phyloP scores from a whole-genome alignment of 1,140 invertebrate genomes.

The Triops longicaudatus region DNA sequence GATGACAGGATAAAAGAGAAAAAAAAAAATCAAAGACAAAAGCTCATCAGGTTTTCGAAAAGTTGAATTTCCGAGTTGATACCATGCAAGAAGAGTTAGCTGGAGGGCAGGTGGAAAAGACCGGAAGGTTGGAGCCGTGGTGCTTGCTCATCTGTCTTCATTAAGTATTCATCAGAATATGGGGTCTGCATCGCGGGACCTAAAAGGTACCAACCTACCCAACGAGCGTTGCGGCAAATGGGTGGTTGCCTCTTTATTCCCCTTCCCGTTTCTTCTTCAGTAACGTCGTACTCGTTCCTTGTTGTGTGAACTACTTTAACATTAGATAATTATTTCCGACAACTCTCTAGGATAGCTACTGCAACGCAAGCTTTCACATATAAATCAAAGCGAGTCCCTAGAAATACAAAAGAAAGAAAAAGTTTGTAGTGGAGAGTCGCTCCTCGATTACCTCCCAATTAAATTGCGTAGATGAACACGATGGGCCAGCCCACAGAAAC shows the following conservation, averaged over 20 bases:
- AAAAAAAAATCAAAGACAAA: too few relatives aligned
- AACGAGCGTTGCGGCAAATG: background rate
- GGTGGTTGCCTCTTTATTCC: background rate
- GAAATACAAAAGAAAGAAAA: too few relatives aligned
- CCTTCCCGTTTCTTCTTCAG: background rate
- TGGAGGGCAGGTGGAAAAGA: conserved; percentile 9
- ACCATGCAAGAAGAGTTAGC: background rate
- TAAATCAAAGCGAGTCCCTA: too few relatives aligned
- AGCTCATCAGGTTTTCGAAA: too few relatives aligned
- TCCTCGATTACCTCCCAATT: background rate
- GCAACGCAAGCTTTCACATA: too few relatives aligned
- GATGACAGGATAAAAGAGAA: too few relatives aligned
- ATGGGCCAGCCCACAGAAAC: background rate
- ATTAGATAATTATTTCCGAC: background rate
- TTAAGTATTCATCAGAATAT: conserved; percentile 6
- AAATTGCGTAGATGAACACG: conserved; percentile 7
- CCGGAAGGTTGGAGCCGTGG: conserved; percentile 9
- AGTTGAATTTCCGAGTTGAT: background rate
- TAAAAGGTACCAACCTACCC: background rate
- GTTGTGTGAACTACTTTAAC: background rate
- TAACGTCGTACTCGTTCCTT: background rate
- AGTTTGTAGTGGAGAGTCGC: too few relatives aligned
- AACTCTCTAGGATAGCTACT: background rate
- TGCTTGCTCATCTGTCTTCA: conserved; percentile 2
- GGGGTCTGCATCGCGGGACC: background rate